Evolutionary conservation across 2,888 invertebrate species (phyloP), one percentile per base, ranked within the genome.

Genomic region (Agonum fuliginosum): DNA sequence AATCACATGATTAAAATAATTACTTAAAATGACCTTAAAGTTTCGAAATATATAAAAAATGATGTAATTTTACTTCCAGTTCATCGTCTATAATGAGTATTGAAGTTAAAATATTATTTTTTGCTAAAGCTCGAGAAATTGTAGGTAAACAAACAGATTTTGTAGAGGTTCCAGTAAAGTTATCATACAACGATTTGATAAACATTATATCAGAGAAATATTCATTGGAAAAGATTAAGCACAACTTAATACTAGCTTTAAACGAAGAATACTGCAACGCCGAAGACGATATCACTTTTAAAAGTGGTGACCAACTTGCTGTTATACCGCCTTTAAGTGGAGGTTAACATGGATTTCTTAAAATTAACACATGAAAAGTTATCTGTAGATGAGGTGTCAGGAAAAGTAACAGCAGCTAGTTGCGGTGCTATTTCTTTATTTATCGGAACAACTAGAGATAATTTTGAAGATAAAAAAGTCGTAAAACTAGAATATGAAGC

Each of bases 321-420:
- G 90, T 98, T 10, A 97, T 98, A 84, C 98, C 98, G 71, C 98
- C 98, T 0, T 89, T 98, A 69, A 97, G 97, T 87, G 97, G 97
- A 82, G 98, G 98, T 82, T 94, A 91, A 81, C 41, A 95, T 94
- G 92, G 92, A 96, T 87, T 89, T 91, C 81, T 83, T 95, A 14
- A 90, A 93, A 83, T 85, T 97, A 58, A 91, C 91, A 0, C 83
- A 89, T 0, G 91, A 93, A 41, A 90, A 91, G 82, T 87, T 97
- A 43, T 89, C 91, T 72, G 87, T 95, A 1, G 92, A 92, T 43
- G 88, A 89, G 34, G 91, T 96, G 65, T 91, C 90, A 37, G 88
- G 92, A 30, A 86, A 91, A 10, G 94, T 94, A 0, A 85, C 89
- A 0, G 91, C 93, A 72, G 89, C 93, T 37, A 90, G 89, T 37